A percentile compares a stretch with the other conserved stretches of the same genome.
Conservation (phyloP, 2,797 vertebrate genomes). For the Pangasius krempfi region DNA sequence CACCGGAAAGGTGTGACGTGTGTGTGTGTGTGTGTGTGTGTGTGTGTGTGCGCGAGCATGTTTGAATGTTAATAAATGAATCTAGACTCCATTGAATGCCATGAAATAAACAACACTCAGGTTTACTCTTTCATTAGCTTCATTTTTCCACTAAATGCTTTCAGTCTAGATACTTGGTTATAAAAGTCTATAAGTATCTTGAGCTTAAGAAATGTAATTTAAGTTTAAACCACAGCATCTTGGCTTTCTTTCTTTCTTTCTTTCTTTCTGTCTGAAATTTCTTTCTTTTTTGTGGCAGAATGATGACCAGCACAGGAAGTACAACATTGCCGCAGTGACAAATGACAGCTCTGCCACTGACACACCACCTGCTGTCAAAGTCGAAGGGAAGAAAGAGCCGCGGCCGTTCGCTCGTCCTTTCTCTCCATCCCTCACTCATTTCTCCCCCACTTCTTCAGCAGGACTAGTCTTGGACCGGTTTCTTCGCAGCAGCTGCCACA, state of each 20-base stretch:
- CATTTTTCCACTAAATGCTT: neutral
- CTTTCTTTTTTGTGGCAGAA: constrained; percentile 62
- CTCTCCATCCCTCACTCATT: constrained; percentile 24
- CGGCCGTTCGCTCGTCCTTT: constrained; percentile 32
- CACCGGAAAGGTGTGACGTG: constrained; percentile 69
- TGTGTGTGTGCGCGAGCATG: neutral
- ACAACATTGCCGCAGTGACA: constrained; percentile 66
- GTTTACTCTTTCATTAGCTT: neutral
- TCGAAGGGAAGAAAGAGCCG: constrained; percentile 41
- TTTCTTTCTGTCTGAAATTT: neutral
- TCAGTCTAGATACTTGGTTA: neutral
- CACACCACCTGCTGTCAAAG: constrained; percentile 56
- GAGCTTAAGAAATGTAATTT: neutral
- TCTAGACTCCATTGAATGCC: too few relatives aligned
- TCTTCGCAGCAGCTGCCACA: constrained; percentile 63
- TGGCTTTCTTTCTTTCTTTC: neutral
- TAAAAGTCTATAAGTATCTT: neutral
- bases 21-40: neutral
- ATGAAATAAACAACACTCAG: neutral
- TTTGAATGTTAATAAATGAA: neutral
- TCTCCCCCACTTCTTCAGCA: constrained; percentile 49
- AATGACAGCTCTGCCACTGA: constrained; percentile 67
- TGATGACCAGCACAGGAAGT: constrained; percentile 67
- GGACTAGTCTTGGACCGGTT: constrained; percentile 64
- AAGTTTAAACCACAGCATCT: neutral